Conservation (phyloP, 2,113 vertebrate genomes). For the Solea senegalensis region DNA sequence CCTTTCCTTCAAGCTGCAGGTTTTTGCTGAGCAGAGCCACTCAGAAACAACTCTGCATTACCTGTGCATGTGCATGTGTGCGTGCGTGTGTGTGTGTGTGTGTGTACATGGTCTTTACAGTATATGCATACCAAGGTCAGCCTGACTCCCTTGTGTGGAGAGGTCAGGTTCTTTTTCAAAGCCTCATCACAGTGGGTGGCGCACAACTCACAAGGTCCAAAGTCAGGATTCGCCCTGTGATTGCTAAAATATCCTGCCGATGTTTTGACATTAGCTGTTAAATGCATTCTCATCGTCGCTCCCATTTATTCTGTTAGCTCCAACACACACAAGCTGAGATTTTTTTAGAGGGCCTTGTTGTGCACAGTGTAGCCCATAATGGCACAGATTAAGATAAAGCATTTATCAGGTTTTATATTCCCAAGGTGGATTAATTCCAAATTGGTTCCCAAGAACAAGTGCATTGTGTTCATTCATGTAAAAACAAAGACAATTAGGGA, state of each 20-base stretch:
- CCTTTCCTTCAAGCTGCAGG: slow-evolving; percentile 4
- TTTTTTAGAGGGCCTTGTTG: background rate
- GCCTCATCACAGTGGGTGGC: slow-evolving; percentile 1
- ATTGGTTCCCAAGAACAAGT: slow-evolving; percentile 12
- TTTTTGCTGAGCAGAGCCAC: slow-evolving; percentile 15
- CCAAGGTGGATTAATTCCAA: slow-evolving; percentile 7
- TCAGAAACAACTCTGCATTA: background rate
- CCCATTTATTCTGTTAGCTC: background rate
- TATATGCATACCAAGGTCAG: slow-evolving; percentile 38
- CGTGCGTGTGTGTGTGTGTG: too few species aligned
- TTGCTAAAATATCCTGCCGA: slow-evolving; percentile 24
- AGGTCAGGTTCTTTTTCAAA: slow-evolving; percentile 21
- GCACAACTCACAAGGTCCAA: slow-evolving; percentile 14
- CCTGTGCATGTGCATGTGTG: background rate
- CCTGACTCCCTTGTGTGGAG: background rate
- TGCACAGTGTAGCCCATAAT: slow-evolving; percentile 1
- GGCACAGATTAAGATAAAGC: slow-evolving; percentile 20
- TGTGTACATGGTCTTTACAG: background rate
- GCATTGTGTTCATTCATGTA: slow-evolving; percentile 18
- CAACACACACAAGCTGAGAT: background rate
- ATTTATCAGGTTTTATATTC: slow-evolving; percentile 11
- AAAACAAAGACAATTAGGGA: slow-evolving; percentile 19
- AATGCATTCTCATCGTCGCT: slow-evolving; percentile 14
- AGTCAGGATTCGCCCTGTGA: slow-evolving; percentile 17
- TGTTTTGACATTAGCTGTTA: slow-evolving; percentile 27